phyloP scores from a whole-genome alignment of 2,113 vertebrate genomes.

The Lycaon pictus region DNA sequence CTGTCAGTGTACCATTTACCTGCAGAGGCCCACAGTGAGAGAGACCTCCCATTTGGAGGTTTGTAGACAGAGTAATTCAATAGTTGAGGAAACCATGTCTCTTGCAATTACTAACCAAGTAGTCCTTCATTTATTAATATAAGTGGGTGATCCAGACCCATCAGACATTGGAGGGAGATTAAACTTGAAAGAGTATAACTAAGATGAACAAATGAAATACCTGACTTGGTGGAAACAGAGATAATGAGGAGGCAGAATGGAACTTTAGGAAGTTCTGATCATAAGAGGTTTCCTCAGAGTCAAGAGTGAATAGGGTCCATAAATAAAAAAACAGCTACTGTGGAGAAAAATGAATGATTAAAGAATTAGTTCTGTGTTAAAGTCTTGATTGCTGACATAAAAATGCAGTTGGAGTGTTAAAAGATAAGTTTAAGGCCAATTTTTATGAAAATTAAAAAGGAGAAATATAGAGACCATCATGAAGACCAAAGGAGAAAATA shows the following conservation, averaged over 20 bases:
- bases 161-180: neutral
- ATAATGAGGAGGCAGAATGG: neutral
- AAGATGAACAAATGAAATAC: neutral
- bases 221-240: neutral
- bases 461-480: constrained; percentile 31
- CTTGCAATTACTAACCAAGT: neutral
- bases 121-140: constrained; percentile 24
- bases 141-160: neutral
- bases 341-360: constrained; percentile 19
- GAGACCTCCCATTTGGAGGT: neutral
- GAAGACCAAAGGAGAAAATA: neutral
- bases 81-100: neutral
- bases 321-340: neutral
- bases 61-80: neutral
- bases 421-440: neutral
- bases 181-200: neutral
- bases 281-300: neutral
- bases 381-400: constrained; percentile 45
- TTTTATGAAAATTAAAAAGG: constrained; percentile 38
- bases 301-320: neutral
- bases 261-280: neutral
- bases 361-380: constrained; percentile 22
- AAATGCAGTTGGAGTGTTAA: constrained; percentile 39
- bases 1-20: neutral
- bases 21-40: neutral